Base-by-base conservation (phyloP, 2,113 vertebrate species). In the Rostratula benghalensis region DNA sequence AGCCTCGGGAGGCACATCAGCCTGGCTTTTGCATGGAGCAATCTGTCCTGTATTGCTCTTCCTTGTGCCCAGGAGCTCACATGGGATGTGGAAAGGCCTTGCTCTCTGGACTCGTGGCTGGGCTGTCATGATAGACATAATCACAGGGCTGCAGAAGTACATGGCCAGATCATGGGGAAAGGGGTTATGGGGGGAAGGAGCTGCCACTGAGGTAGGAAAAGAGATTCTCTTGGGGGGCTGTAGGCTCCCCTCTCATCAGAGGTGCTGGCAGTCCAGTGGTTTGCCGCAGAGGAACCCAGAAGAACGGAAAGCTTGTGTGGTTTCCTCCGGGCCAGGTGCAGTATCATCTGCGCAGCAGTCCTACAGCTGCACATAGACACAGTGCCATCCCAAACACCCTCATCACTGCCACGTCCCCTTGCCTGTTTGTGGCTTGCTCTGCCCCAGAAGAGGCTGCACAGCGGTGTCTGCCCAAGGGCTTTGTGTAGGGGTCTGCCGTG, bases 221-320 rank as follows among this genome's bases (percentile, higher is more conserved):
- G 51, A 57, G 31, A 17, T 43, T 57, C 50, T 80, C 17, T 54
- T 39, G 39, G 48, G 19, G 28, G 9, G 11, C 43, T 37, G 51
- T 50, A 56, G 48, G 35, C 30, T 70, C 22, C 63, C 22, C 37
- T 68, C 13, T 54, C n/a, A 48, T 14, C 13, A 45, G 60, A 45
- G 39, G 46, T 80, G 16, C 28, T 61, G 24, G 28, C 48, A 86
- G 46, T 24, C 28, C 53, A 5, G 4, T n/a, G 21, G 25, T n/a
- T 53, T 80, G 60, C 35, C 48, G 41, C 64, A 78, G 33, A 48
- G 48, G 50, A 70, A 70, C 30, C 21, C 48, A 60, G 68, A 11
- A 59, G 46, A 80, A 59, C 9, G 9, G 9, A 41, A 54, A 67
- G 33, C 10, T 33, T 1, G 0, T 1, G 9, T 0, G 1, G 39